These are phyloP conservation scores for Notechis scutatus DNA, from an alignment of 2,113 vertebrate species.

Conservation along the genomic window DNA sequence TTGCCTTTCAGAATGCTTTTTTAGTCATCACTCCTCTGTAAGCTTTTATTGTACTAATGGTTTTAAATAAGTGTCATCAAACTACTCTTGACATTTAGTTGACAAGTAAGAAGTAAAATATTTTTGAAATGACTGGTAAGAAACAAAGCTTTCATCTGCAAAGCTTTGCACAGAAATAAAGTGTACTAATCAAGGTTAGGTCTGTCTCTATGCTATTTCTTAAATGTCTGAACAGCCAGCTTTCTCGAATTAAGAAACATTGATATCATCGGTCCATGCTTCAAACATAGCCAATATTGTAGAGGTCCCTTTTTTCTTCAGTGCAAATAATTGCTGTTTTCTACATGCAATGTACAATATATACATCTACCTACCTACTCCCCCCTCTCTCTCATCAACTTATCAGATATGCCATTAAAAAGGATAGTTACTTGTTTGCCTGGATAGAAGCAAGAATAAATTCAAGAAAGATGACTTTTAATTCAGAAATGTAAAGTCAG, in stretches of 20 bases:
- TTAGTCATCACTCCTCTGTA: neutral
- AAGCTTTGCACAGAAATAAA: neutral
- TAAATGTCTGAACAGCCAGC: neutral
- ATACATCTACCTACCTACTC: too few species aligned
- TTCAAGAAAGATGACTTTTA: neutral
- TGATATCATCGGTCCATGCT: too few species aligned
- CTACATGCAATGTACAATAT: neutral
- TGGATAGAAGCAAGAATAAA: neutral
- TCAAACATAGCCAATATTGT: neutral
- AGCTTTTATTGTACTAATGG: neutral
- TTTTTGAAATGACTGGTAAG: neutral
- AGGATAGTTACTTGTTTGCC: neutral
- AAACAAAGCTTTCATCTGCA: neutral
- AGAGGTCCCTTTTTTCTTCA: neutral
- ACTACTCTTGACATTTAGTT: neutral
- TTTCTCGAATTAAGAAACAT: neutral
- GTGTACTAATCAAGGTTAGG: neutral
- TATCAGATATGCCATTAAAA: neutral
- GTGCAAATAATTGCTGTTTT: neutral
- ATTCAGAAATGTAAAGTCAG: neutral
- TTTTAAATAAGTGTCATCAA: neutral
- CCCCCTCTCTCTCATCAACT: neutral
- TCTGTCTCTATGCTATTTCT: neutral
- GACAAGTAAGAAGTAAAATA: neutral
- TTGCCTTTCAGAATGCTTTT: neutral